Evolutionary conservation across 2,888 invertebrate species (phyloP), one percentile per base, ranked within the genome.

Genomic region (Emmelina monodactyla): DNA sequence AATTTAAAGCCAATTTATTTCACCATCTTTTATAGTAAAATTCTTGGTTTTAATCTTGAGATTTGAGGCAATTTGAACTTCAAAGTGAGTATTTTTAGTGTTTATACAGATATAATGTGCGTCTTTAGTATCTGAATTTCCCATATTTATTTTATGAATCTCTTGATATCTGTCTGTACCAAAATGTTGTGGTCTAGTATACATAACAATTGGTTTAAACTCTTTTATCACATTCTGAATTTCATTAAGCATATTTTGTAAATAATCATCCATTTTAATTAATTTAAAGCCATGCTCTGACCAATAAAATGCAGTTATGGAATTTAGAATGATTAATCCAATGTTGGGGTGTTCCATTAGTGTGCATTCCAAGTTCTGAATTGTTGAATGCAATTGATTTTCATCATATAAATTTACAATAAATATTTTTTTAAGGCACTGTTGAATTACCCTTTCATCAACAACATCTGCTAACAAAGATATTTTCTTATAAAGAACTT

Each of bases 141-240:
- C n/a, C n/a, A n/a, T n/a, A n/a, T n/a, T n/a, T n/a, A n/a, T n/a
- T n/a, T n/a, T n/a, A n/a, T n/a, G n/a, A n/a, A n/a, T n/a, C n/a
- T n/a, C n/a, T n/a, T n/a, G n/a, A n/a, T n/a, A n/a, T n/a, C n/a
- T n/a, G n/a, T n/a, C 70, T 28, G 80, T 73, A 49, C 58, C 60
- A 51, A 81, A 83, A 55, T 83, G 72, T 46, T 58, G 62, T 30
- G 82, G 81, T 57, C 70, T 78, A 34, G 82, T 83, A 47, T 82
- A 86, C 22, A 85, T 46, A 34, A 82, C 59, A 31, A 62, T 57
- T 31, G 81, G 55, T 56, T 82, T 82, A 44, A 76, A 79, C 44
- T 76, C 73, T 50, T 68, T 71, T 14, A 71, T 66, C 34, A 70
- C 59, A 49, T 64, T 73, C 54, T 75, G 75, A 40, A 85, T 57